Conservation (phyloP, 2,113 vertebrate genomes). For the Sisor rabdophorus region DNA sequence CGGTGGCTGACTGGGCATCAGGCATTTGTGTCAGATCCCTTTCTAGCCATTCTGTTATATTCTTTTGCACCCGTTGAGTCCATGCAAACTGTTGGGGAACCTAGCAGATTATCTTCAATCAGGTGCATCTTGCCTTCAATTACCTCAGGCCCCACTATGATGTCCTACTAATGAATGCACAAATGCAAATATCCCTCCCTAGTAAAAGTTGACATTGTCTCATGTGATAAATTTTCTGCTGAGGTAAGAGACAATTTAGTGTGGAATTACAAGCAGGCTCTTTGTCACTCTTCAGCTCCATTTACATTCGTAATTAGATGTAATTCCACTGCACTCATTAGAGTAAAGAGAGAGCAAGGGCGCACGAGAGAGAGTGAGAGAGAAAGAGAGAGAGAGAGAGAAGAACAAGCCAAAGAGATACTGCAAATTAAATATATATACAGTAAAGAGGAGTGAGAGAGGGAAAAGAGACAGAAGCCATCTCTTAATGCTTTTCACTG, state of each 20-base stretch:
- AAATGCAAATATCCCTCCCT: constrained; percentile 72
- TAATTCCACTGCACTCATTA: constrained; percentile 83
- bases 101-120: constrained; percentile 66
- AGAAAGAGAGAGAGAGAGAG: constrained; percentile 60
- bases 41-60: constrained; percentile 44
- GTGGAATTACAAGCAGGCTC: constrained; percentile 84
- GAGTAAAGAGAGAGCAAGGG: constrained; percentile 68
- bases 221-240: constrained; percentile 88
- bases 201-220: constrained; percentile 86
- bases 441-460: constrained; percentile 47
- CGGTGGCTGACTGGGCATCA: constrained; percentile 40
- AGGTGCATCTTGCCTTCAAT: constrained; percentile 61
- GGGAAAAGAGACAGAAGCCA: constrained; percentile 42
- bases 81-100: constrained; percentile 65
- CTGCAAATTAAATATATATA: constrained; percentile 45
- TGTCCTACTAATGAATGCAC: constrained; percentile 66
- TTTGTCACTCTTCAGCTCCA: constrained; percentile 80
- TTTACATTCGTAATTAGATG: constrained; percentile 91
- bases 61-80: constrained; percentile 43
- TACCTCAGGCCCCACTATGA: constrained; percentile 60
- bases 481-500: constrained; percentile 42
- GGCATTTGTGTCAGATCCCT: constrained; percentile 48
- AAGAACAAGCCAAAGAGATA: constrained; percentile 63
- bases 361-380: constrained; percentile 20
- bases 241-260: constrained; percentile 90